phyloP scores from a whole-genome alignment of 2,113 vertebrate genomes.

The Thamnophis sirtalis region DNA sequence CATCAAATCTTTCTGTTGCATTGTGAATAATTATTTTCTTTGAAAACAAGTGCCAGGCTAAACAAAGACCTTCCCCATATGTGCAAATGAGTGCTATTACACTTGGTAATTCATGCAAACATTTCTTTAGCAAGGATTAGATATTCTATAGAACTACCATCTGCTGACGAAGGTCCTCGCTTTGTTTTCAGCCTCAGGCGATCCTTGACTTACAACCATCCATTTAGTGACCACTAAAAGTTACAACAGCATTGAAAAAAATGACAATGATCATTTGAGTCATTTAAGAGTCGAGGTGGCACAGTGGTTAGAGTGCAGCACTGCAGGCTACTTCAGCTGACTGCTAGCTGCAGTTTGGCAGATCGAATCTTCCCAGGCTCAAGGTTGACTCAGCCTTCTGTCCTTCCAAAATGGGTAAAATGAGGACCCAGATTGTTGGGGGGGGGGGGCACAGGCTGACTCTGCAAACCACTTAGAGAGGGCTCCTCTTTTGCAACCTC shows the following conservation, averaged over 20 bases:
- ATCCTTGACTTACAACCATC: not conserved
- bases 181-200: not conserved
- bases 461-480: no score
- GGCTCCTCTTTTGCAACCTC: not conserved
- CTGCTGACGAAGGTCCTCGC: not conserved
- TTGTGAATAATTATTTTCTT: not conserved
- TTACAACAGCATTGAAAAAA: not conserved
- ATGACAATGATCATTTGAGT: no score
- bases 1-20: not conserved
- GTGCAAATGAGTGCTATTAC: not conserved
- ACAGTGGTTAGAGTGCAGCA: no score
- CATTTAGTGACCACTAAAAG: not conserved
- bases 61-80: not conserved
- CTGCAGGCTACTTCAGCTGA: no score
- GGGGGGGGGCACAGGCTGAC: no score
- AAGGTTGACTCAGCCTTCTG: no score
- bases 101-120: conserved; percentile 3
- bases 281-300: no score
- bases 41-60: not conserved
- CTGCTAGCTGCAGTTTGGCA: no score
- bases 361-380: no score
- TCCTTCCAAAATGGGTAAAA: no score
- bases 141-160: not conserved
- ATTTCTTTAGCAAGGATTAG: not conserved
- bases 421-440: no score